Percentiles rank a stretch among this genome's conserved stretches.
Evolutionary conservation across 64 coral and sea anemone species (phyloP).

Genomic region (Platygyra sinensis): DNA sequence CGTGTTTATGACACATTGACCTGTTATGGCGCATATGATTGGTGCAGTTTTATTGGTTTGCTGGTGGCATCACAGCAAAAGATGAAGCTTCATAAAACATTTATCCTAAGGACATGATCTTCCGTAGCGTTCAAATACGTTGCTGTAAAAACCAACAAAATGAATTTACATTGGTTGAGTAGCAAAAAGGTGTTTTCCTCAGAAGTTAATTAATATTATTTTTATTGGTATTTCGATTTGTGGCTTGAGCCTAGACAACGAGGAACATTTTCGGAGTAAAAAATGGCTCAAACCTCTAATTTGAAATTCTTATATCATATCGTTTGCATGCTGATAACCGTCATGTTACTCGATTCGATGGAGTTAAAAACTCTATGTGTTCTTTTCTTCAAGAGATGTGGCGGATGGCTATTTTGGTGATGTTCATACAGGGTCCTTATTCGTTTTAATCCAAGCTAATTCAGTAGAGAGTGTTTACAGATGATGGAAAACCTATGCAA

Average conservation of each 20-base stretch:
- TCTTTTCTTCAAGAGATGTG: background rate
- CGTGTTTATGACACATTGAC: slow-evolving; percentile 16
- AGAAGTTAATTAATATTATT: background rate
- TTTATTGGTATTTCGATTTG: background rate
- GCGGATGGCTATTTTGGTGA: no score
- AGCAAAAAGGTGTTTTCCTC: background rate
- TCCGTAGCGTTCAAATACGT: background rate
- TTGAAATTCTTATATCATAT: slow-evolving; percentile 43
- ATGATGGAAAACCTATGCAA: no score
- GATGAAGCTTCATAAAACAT: slow-evolving; percentile 15
- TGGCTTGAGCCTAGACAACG: background rate
- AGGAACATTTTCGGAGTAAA: background rate
- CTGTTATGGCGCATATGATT: background rate
- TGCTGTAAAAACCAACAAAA: background rate
- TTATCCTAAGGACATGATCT: background rate
- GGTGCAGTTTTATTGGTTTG: slow-evolving; percentile 10
- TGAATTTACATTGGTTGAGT: background rate
- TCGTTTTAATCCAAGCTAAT: no score
- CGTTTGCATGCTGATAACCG: background rate
- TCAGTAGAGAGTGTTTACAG: no score
- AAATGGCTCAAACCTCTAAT: background rate
- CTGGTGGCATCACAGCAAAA: slow-evolving; percentile 26
- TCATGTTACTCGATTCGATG: background rate
- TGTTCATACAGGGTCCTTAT: no score
- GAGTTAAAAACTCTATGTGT: background rate